Evolutionary conservation across 2,113 vertebrate species (phyloP).

Genomic region (Gobio gobio): DNA sequence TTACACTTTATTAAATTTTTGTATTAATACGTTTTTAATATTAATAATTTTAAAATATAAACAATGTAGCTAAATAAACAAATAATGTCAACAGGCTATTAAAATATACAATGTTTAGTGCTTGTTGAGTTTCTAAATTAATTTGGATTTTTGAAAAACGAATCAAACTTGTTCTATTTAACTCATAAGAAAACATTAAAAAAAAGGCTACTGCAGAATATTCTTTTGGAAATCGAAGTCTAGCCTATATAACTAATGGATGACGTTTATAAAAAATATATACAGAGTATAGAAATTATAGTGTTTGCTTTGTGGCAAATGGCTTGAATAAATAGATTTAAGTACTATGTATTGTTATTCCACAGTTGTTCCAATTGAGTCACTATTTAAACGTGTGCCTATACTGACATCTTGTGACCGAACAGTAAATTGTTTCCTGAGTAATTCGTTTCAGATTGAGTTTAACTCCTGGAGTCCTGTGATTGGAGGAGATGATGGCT

Average conservation of each 20-base stretch:
- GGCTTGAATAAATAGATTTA: neutral
- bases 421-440: neutral
- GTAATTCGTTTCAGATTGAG: neutral
- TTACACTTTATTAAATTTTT: neutral
- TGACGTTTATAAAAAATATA: neutral
- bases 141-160: neutral
- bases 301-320: neutral
- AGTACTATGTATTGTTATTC: neutral
- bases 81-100: neutral
- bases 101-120: neutral
- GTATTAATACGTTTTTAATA: neutral
- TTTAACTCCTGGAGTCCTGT: too few species aligned
- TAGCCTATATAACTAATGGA: neutral
- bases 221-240: neutral
- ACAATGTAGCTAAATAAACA: too few species aligned
- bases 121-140: neutral
- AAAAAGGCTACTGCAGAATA: neutral
- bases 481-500: neutral
- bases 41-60: neutral
- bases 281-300: neutral
- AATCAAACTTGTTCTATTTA: neutral
- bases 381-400: constrained; percentile 27
- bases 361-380: neutral
- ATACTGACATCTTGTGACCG: constrained; percentile 65
- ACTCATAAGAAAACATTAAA: neutral